phyloP scores from a whole-genome alignment of 2,113 vertebrate genomes.

The Manacus vitellinus region DNA sequence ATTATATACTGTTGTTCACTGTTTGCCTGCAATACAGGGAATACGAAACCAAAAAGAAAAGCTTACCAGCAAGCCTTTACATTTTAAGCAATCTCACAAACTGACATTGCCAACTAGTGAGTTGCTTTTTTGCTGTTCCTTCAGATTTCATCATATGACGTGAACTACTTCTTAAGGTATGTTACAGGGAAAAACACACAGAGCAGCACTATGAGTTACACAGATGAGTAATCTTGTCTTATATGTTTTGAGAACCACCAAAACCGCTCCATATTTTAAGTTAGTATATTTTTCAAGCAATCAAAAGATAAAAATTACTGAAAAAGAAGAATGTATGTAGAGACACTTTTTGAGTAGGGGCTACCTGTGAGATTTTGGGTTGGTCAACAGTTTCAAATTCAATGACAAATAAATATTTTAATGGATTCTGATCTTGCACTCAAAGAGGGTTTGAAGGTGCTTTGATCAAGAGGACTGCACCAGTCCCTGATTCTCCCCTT shows the following conservation, averaged over 20 bases:
- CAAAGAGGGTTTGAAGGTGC: neutral
- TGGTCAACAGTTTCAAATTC: neutral
- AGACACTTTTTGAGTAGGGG: neutral
- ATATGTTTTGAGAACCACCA: neutral
- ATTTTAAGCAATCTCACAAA: neutral
- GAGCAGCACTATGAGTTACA: neutral
- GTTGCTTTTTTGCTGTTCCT: neutral
- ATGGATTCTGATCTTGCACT: neutral
- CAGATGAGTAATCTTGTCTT: neutral
- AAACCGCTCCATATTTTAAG: neutral
- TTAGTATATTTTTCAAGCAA: neutral
- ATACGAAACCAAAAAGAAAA: neutral
- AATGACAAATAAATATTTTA: neutral
- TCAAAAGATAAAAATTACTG: neutral
- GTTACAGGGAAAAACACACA: neutral
- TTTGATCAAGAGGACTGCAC: neutral
- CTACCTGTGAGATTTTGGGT: neutral
- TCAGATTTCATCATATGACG: neutral
- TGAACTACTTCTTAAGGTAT: neutral
- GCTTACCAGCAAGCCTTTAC: neutral
- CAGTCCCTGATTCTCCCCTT: neutral
- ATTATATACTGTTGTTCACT: neutral
- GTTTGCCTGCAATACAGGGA: neutral
- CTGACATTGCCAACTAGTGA: neutral
- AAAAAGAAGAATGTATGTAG: neutral